Base-by-base conservation (phyloP, 1,140 invertebrate species). In the Drosophila busckii region DNA sequence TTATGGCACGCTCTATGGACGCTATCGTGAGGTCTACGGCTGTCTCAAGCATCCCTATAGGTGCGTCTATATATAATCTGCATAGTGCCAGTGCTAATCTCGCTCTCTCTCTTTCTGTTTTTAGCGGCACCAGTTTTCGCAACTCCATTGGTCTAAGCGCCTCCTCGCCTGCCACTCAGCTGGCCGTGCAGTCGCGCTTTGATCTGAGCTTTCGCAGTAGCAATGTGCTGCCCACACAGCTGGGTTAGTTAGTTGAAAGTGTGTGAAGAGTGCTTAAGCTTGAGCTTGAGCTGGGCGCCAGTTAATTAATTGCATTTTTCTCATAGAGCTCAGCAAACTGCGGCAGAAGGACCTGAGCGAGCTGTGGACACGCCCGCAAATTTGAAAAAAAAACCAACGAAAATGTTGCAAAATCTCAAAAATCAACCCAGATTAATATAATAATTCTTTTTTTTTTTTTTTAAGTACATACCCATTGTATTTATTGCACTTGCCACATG, bases 11-110 rank as follows among this genome's bases (percentile, higher is more conserved):
- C 90, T 96, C 1, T 96, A 96, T 78, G 95, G 95, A 12, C 89
- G 94, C 69, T 96, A 96, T 87, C 88, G 95, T 4, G 95, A 96
- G 88, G 94, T 94, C 22, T 96, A 95, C 85, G 95, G 95, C 10
- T 96, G 94, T 84, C 91, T 96, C 46, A 96, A 96, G 46, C 85
- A 87, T 67, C 85, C 85, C 0, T 87, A 87, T 28, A 87, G 85
- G 85, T 87, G 7, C n/a, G n/a, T n/a, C n/a, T n/a, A n/a, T n/a
- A n/a, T n/a, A n/a, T n/a, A n/a, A n/a, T n/a, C n/a, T n/a, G n/a
- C n/a, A n/a, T n/a, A n/a, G n/a, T n/a, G n/a, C n/a, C n/a, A n/a
- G n/a, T n/a, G n/a, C n/a, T n/a, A n/a, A n/a, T n/a, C n/a, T n/a
- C n/a, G n/a, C n/a, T 28, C n/a, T 16, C 6, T 3, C n/a, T 4